A percentile compares a stretch with the other conserved stretches of the same genome.
These are phyloP conservation scores for Danaus melanippus DNA, from an alignment of 1,140 invertebrate genomes.

Conservation along the genomic window DNA sequence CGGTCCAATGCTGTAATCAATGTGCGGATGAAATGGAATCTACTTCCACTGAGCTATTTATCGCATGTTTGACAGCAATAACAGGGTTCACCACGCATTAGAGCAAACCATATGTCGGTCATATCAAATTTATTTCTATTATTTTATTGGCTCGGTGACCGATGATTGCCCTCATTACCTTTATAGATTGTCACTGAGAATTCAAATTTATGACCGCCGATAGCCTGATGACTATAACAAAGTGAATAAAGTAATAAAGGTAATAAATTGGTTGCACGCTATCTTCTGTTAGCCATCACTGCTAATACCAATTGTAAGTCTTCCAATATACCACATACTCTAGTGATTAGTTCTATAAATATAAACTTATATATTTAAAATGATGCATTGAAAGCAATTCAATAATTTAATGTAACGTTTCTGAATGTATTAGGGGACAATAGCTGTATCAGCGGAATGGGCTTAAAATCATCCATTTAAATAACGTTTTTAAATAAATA, in stretches of 20 bases:
- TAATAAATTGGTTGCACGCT: slow-evolving; percentile 61
- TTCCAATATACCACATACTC: slow-evolving; percentile 14
- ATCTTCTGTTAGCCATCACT: slow-evolving; percentile 33
- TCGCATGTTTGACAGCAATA: slow-evolving; percentile 72
- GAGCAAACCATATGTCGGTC: slow-evolving; percentile 66
- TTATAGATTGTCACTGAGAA: slow-evolving; percentile 67
- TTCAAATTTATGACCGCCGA: slow-evolving; percentile 65
- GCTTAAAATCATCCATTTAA: slow-evolving; percentile 72
- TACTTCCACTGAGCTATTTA: slow-evolving; percentile 60
- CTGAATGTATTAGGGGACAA: slow-evolving; percentile 62
- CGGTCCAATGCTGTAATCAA: slow-evolving; percentile 69
- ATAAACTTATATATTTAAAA: too few species aligned
- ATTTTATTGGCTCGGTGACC: slow-evolving; percentile 65
- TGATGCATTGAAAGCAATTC: too few species aligned
- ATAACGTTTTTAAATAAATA: slow-evolving; percentile 73
- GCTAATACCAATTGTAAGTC: slow-evolving; percentile 29
- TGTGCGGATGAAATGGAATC: slow-evolving; percentile 58
- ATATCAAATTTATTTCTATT: slow-evolving; percentile 73
- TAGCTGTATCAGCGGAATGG: slow-evolving; percentile 53
- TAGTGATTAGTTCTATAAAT: slow-evolving; percentile 20
- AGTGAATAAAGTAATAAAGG: slow-evolving; percentile 62
- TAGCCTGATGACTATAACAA: slow-evolving; percentile 66
- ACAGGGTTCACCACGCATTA: slow-evolving; percentile 64
- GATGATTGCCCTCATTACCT: slow-evolving; percentile 68
- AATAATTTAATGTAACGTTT: slow-evolving; percentile 20